A percentile compares a stretch with the other conserved stretches of the same genome.
These are phyloP conservation scores for Rhinophrynus dorsalis DNA, from an alignment of 2,797 vertebrate genomes.

Conservation along the genomic window DNA sequence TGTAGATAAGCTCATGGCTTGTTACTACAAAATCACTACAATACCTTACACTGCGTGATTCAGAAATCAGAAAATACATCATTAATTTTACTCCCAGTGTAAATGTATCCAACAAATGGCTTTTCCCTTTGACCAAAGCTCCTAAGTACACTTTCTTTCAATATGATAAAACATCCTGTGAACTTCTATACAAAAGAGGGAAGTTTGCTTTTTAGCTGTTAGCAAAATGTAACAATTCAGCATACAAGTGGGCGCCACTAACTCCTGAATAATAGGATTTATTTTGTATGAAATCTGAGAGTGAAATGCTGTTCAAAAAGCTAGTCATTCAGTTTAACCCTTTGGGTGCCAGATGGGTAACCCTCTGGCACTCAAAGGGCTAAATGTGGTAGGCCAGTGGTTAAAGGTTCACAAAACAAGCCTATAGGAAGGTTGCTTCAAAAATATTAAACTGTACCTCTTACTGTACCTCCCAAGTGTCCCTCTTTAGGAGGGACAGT, in stretches of 20 bases:
- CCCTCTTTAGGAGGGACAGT: too few relatives aligned
- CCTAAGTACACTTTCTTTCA: conserved; percentile 16
- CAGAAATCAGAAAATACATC: conserved; percentile 27
- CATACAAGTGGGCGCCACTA: neutral
- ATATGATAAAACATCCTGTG: conserved; percentile 31
- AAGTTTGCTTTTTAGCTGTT: conserved; percentile 15
- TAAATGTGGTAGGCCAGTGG: too few relatives aligned
- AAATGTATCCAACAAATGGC: neutral
- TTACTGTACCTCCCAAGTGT: too few relatives aligned
- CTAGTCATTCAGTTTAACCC: too few relatives aligned
- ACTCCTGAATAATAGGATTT: conserved; percentile 1
- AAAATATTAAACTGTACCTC: too few relatives aligned
- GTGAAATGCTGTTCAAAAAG: neutral
- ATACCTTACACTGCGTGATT: neutral
- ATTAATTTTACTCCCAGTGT: neutral
- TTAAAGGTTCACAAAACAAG: too few relatives aligned
- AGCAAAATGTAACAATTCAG: neutral
- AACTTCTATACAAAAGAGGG: conserved; percentile 35
- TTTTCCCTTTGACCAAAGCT: conserved; percentile 19
- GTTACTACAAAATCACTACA: conserved; percentile 10
- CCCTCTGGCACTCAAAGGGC: too few relatives aligned
- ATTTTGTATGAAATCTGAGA: neutral
- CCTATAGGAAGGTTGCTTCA: too few relatives aligned
- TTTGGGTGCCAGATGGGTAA: too few relatives aligned
- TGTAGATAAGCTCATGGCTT: conserved; percentile 33